Percentiles rank a stretch among this genome's conserved stretches.
Conservation (phyloP, 2,113 vertebrate species). For the Nannospalax galili region DNA sequence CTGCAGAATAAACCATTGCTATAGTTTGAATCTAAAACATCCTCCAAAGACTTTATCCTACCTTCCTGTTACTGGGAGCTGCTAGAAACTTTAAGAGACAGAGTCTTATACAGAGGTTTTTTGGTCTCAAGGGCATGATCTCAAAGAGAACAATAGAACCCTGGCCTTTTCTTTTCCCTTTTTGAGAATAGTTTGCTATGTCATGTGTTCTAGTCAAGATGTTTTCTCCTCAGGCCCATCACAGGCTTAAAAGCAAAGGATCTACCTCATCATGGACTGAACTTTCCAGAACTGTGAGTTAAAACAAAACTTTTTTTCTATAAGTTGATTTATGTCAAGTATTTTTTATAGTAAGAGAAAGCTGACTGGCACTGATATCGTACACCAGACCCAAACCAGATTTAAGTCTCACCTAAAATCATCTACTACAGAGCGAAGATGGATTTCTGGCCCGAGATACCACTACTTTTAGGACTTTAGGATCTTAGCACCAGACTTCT, state of each 20-base stretch:
- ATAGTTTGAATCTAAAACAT: too few relatives aligned
- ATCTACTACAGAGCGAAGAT: not conserved
- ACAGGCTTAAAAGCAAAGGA: too few relatives aligned
- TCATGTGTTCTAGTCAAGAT: not conserved
- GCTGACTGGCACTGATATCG: too few relatives aligned
- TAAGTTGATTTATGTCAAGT: too few relatives aligned
- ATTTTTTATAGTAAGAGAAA: too few relatives aligned
- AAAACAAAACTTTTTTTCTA: too few relatives aligned
- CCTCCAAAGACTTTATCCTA: not conserved
- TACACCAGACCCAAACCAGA: too few relatives aligned
- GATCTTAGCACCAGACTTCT: not conserved
- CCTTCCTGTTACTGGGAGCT: not conserved
- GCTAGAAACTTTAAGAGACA: not conserved
- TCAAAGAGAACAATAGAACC: not conserved
- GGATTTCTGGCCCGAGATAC: not conserved
- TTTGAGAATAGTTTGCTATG: not conserved
- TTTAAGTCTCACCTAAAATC: not conserved
- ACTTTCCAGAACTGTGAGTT: too few relatives aligned
- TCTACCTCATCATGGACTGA: too few relatives aligned
- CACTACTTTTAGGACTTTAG: not conserved
- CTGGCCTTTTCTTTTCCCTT: not conserved
- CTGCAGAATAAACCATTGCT: not conserved
- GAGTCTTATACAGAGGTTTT: not conserved
- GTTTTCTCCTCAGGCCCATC: not conserved
- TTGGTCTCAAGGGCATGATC: too few relatives aligned